A percentile compares a stretch with the other conserved stretches of the same genome.
phyloP scores from a whole-genome alignment of 2,113 vertebrate species.

The Malaclemys terrapin region DNA sequence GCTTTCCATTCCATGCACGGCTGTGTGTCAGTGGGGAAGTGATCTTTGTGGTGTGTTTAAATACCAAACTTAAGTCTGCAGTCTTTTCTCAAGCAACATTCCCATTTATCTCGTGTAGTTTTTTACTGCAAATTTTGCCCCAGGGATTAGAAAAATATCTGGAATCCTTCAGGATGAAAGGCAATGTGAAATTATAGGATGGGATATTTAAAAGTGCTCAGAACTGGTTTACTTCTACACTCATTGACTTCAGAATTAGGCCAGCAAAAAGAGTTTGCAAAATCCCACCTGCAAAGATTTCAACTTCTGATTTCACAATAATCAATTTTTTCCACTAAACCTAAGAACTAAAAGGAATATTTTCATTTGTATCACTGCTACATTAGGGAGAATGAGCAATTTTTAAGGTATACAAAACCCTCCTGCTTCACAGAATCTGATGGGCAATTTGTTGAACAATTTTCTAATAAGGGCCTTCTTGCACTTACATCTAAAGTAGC shows the following conservation, averaged over 20 bases:
- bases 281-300: not conserved
- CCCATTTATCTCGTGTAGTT: too few species aligned
- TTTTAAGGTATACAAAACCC: not conserved
- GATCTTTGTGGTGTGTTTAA: too few species aligned
- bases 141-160: too few species aligned
- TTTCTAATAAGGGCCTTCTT: not conserved
- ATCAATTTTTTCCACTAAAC: not conserved
- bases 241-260: not conserved
- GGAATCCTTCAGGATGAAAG: too few species aligned
- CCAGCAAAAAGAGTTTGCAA: not conserved
- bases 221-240: not conserved
- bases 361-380: not conserved
- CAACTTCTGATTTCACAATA: not conserved
- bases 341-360: not conserved
- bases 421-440: not conserved
- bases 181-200: not conserved
- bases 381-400: not conserved
- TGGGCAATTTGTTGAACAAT: not conserved
- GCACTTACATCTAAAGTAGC: not conserved
- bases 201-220: not conserved
- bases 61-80: too few species aligned
- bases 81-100: too few species aligned
- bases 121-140: too few species aligned
- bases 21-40: too few species aligned
- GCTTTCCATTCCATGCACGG: too few species aligned